Conservation (phyloP, 1,140 invertebrate genomes). For the Antheraea pernyi region DNA sequence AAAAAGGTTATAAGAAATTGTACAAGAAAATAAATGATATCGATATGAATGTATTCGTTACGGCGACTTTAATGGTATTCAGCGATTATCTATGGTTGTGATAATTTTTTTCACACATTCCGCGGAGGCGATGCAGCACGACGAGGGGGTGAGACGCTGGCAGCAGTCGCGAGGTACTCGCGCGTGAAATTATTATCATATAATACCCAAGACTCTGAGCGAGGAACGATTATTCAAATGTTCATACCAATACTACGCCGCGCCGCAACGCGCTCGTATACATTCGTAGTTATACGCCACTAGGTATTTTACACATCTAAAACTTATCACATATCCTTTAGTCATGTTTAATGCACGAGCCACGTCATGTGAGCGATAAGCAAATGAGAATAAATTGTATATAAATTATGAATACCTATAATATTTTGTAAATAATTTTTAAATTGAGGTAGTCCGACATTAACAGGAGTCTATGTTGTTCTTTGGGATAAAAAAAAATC, state of each 20-base stretch:
- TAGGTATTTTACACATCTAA: slow-evolving; percentile 53
- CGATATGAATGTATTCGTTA: slow-evolving; percentile 42
- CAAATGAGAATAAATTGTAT: slow-evolving; percentile 76
- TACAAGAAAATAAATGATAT: slow-evolving; percentile 33
- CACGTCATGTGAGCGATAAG: slow-evolving; percentile 74
- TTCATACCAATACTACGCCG: slow-evolving; percentile 41
- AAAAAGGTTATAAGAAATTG: slow-evolving; percentile 5
- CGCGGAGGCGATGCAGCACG: slow-evolving; percentile 44
- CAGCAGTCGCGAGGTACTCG: slow-evolving; percentile 51
- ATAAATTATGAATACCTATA: slow-evolving; percentile 70
- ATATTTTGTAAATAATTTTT: slow-evolving; percentile 63
- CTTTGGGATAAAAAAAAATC: slow-evolving; percentile 44
- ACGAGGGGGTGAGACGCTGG: slow-evolving; percentile 31
- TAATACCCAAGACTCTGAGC: slow-evolving; percentile 66
- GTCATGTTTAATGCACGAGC: slow-evolving; percentile 67
- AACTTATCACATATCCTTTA: slow-evolving; percentile 68
- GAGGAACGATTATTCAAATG: slow-evolving; percentile 73
- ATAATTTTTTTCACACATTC: slow-evolving; percentile 70
- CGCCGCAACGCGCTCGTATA: slow-evolving; percentile 30
- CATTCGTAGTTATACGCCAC: slow-evolving; percentile 27
- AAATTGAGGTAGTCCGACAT: slow-evolving; percentile 55
- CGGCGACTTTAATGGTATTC: slow-evolving; percentile 40
- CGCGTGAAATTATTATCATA: slow-evolving; percentile 78
- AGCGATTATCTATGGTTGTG: slow-evolving; percentile 48
- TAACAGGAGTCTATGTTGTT: slow-evolving; percentile 63